Evolutionary conservation across 2,113 vertebrate genomes (phyloP), one percentile per base, ranked within the genome.

Genomic region (Chaetura pelagica): DNA sequence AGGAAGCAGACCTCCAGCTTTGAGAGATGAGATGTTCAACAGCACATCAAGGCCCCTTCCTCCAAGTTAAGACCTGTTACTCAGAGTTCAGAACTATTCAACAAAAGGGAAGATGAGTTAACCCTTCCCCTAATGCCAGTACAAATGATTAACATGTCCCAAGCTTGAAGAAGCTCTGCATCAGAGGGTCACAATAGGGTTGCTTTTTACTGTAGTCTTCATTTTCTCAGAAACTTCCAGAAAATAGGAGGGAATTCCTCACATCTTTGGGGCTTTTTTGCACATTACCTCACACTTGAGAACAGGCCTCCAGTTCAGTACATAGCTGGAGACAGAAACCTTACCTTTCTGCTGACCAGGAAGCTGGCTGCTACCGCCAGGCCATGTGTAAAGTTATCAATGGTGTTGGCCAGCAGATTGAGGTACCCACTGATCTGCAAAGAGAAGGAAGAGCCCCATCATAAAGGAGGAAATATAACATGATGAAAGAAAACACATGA

Each of bases 311-410:
- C 49, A 29, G 17, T 68, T 84, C 14, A 75, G 30, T 18, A 63
- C 20, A n/a, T 12, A 64, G 29, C 21, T 81, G 61, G 35, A 30
- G 15, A 57, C 29, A 84, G 62, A 90, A 79, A 62, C 46, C 98
- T 98, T 98, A 99, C 99, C 99, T 99, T 99, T 97, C 98, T 99
- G 98, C 99, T 99, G 67, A 99, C 99, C 44, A 99, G 97, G 97
- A 99, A 99, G 95, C 99, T 99, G 84, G 99, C 99, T 19, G 99
- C 99, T 58, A 99, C 99, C 17, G 99, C 99, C 89, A 99, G 97
- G 55, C 99, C 99, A 0, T 99, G 99, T 29, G 99, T 99, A 97
- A 99, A 99, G 98, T 99, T 99, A 97, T 99, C 99, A 51, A 99
- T 99, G 94, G 99, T 99, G 97, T 99, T 99, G 79, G 99, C 99